Evolutionary conservation across 2,797 vertebrate genomes (phyloP), one percentile per base, ranked within the genome.

Genomic region (Sternarchorhynchus goeldii): DNA sequence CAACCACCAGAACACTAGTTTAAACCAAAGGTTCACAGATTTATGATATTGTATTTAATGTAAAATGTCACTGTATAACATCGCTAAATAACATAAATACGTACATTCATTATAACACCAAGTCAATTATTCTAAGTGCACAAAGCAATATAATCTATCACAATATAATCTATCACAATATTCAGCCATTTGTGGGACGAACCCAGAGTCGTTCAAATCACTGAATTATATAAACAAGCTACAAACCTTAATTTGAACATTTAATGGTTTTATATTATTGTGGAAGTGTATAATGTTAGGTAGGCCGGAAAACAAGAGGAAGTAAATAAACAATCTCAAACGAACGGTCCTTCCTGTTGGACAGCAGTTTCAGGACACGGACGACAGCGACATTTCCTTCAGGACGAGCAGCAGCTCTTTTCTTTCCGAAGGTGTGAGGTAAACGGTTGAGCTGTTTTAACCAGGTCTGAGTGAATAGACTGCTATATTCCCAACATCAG

Each of bases 401-500:
- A 25, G 25, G 25, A 25, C 25, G 25, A 25, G 25, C 25, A 25
- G 25, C 25, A 25, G 25, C 25, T 25, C 25, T 25, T 25, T 25
- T 25, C 25, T 25, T 25, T 25, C 25, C 25, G 25, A 25, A 25
- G 25, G 25, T 25, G 39, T 41, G 39, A 41, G 39, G 5, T 41
- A 8, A 25, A 1, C 25, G 25, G 25, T 25, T 25, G 25, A 25
- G 25, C 39, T 10, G 10, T 41, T 10, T 41, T 41, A 5, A 41
- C 39, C 39, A 41, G 39, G 1, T 41, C 39, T 41, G 73, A 60
- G 21, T 73, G 34, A 58, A 73, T 21, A 73, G 70, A 36, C 5
- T 50, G 73, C 45, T 25, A 62, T 55, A 58, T 67, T 79, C 63
- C 73, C 73, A 71, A 74, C 71, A 74, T 66, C 77, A 62, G 29